phyloP scores from a whole-genome alignment of 2,888 invertebrate genomes.

The Acleris laterana region DNA sequence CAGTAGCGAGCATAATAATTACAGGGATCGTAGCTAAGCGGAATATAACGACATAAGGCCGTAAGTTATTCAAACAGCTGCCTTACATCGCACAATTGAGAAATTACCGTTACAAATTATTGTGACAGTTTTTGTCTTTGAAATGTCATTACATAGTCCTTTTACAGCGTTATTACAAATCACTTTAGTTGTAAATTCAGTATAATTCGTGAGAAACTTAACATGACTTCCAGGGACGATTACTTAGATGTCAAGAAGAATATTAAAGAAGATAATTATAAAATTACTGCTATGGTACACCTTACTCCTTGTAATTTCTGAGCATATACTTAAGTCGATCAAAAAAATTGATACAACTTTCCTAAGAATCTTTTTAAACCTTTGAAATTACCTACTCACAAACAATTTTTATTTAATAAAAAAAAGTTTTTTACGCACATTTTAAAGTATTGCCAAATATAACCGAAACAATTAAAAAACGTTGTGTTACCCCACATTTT shows the following conservation, averaged over 20 bases:
- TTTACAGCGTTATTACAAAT: not conserved
- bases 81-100: not conserved
- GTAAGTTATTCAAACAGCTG: conserved; percentile 5
- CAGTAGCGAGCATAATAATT: not conserved
- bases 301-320: no score
- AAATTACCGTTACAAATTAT: conserved; percentile 9
- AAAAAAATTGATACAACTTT: no score
- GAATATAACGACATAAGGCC: conserved; percentile 1
- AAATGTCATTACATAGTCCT: not conserved
- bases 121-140: conserved; percentile 1
- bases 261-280: not conserved
- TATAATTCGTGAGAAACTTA: not conserved
- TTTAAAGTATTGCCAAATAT: no score
- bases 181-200: conserved; percentile 3
- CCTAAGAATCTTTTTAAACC: no score
- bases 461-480: no score
- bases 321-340: no score
- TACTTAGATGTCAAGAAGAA: not conserved
- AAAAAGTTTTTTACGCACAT: no score
- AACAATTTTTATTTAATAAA: no score
- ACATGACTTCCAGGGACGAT: not conserved
- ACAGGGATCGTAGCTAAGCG: not conserved
- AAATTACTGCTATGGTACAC: no score
- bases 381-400: no score
- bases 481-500: no score